These are phyloP conservation scores for Bhutanitis thaidina DNA, from an alignment of 2,888 invertebrate genomes.

Conservation along the genomic window DNA sequence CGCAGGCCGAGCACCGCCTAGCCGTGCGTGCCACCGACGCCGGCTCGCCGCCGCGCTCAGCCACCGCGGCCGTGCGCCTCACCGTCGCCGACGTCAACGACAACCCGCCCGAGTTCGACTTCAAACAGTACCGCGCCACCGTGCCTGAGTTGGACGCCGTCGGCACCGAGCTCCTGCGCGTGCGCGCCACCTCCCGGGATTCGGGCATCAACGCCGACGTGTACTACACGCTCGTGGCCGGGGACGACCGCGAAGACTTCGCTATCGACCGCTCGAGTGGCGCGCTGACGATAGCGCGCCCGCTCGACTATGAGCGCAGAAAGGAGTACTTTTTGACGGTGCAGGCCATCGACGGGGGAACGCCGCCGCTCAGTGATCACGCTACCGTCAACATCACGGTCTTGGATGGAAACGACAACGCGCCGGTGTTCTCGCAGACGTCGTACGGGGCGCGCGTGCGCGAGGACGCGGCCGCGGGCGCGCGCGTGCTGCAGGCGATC, in stretches of 20 bases:
- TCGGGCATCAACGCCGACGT: slow-evolving; percentile 96
- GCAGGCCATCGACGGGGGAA: slow-evolving; percentile 93
- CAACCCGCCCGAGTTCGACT: slow-evolving; percentile 96
- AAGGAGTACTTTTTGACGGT: slow-evolving; percentile 92
- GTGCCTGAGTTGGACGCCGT: slow-evolving; percentile 89
- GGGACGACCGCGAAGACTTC: slow-evolving; percentile 94
- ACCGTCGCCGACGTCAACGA: slow-evolving; percentile 96
- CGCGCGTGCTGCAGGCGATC: slow-evolving; percentile 86
- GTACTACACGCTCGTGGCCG: slow-evolving; percentile 91
- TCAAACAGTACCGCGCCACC: slow-evolving; percentile 87
- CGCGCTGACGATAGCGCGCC: slow-evolving; percentile 86
- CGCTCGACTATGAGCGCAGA: slow-evolving; percentile 92
- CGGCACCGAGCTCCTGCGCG: slow-evolving; percentile 89
- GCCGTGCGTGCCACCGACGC: slow-evolving; percentile 91
- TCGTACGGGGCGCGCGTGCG: slow-evolving; percentile 87
- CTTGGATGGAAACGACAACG: slow-evolving; percentile 92
- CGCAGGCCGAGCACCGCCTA: slow-evolving; percentile 89
- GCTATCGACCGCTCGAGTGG: slow-evolving; percentile 86
- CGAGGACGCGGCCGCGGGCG: slow-evolving; percentile 88
- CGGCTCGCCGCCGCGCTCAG: slow-evolving; percentile 86
- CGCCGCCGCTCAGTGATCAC: slow-evolving; percentile 92
- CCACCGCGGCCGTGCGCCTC: slow-evolving; percentile 84
- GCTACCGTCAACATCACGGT: slow-evolving; percentile 93
- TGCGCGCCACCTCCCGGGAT: slow-evolving; percentile 95
- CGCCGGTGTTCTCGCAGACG: slow-evolving; percentile 88